Evolutionary conservation across 1,140 invertebrate species (phyloP).

Genomic region (Zaprionus lachaisei): DNA sequence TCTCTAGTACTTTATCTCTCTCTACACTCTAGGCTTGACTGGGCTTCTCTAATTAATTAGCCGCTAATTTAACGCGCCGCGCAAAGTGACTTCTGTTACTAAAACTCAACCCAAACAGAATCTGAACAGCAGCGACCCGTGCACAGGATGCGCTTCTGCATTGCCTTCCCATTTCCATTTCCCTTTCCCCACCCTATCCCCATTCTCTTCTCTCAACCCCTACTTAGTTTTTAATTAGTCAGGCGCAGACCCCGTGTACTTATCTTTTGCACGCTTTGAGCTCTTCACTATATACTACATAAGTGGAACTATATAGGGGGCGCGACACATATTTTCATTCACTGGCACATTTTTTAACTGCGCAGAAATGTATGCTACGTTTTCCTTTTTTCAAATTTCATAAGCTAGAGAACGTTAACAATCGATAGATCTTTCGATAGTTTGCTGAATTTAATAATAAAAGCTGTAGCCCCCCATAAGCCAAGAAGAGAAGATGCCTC

Average conservation of each 20-base stretch:
- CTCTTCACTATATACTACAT: not conserved
- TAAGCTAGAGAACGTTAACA: not conserved
- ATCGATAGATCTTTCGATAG: not conserved
- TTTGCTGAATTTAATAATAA: too few species aligned
- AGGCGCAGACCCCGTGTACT: not conserved
- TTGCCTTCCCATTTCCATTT: not conserved
- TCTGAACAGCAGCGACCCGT: constrained; percentile 34
- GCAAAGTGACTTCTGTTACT: constrained; percentile 41
- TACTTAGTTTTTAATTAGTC: not conserved
- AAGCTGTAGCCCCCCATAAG: too few species aligned
- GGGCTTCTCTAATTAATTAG: constrained; percentile 73
- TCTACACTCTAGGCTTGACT: constrained; percentile 27
- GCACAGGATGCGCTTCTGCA: not conserved
- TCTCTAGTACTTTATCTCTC: not conserved
- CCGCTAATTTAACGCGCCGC: constrained; percentile 74
- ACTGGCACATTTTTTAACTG: not conserved
- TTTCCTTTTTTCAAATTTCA: not conserved
- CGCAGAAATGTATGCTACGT: not conserved
- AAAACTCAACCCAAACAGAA: constrained; percentile 57
- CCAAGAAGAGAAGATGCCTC: too few species aligned
- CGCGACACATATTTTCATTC: not conserved
- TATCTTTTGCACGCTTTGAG: not conserved
- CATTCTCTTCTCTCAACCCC: not conserved
- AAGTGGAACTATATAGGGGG: not conserved
- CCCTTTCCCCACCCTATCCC: too few species aligned